phyloP scores from a whole-genome alignment of 2,797 vertebrate genomes.

The Enteromius unitaeniatus region DNA sequence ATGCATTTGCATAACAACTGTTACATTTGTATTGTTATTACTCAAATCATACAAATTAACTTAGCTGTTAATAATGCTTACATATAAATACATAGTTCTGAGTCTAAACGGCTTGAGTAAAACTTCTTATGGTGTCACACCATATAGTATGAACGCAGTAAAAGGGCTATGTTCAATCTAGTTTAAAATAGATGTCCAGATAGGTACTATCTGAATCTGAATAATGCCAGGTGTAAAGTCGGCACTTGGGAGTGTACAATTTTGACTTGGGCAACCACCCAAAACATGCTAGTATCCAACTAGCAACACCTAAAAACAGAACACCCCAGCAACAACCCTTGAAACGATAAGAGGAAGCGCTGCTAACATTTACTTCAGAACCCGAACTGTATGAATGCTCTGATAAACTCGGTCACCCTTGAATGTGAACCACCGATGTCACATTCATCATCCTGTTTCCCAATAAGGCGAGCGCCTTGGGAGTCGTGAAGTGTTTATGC shows the following conservation, averaged over 20 bases:
- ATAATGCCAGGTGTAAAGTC: not conserved
- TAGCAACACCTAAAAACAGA: not conserved
- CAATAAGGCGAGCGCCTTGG: slow-evolving; percentile 38
- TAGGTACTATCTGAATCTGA: not conserved
- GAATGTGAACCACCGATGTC: not conserved
- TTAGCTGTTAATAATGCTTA: not conserved
- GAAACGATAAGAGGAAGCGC: not conserved
- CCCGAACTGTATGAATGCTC: not conserved
- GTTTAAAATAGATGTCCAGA: not conserved
- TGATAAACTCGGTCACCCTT: not conserved
- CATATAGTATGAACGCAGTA: not conserved
- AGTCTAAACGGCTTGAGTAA: not conserved
- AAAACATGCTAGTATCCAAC: not conserved
- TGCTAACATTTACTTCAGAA: not conserved
- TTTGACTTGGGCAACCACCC: not conserved
- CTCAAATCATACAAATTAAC: not conserved
- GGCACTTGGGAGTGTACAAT: not conserved
- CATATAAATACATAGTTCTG: not conserved
- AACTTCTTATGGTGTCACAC: not conserved
- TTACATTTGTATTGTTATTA: not conserved
- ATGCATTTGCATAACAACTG: not conserved
- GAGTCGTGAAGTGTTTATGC: slow-evolving; percentile 36
- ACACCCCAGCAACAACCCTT: not conserved
- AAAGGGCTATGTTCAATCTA: not conserved
- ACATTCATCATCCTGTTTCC: slow-evolving; percentile 39